Percentiles rank a stretch among this genome's conserved stretches.
These are phyloP conservation scores for Nomada lathburiana DNA, from an alignment of 2,888 invertebrate species.

Conservation along the genomic window DNA sequence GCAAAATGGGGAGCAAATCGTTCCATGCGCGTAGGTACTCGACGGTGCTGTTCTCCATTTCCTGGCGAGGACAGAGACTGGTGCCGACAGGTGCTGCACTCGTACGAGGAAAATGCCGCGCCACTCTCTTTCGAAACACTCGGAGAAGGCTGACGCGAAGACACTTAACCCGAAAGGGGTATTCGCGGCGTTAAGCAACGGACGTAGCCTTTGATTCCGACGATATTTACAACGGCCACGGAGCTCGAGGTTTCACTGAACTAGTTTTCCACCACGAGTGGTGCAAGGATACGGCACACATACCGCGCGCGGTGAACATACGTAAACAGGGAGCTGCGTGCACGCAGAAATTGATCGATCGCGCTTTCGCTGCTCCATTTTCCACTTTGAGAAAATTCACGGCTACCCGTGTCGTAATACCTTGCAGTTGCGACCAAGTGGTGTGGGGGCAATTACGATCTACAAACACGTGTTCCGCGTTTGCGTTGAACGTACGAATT, in stretches of 20 bases:
- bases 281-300: conserved; percentile 75
- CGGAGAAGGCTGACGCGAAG: conserved; percentile 42
- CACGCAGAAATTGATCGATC: neutral
- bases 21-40: no score
- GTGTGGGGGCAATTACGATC: neutral
- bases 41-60: neutral
- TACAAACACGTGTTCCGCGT: neutral
- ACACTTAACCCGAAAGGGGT: conserved; percentile 55
- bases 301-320: conserved; percentile 52
- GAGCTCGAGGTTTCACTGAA: conserved; percentile 71
- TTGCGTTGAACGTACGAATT: no score
- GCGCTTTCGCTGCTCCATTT: conserved; percentile 1
- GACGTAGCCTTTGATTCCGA: conserved; percentile 63
- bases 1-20: no score
- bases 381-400: neutral
- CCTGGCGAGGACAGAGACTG: neutral
- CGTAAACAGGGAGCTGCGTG: conserved; percentile 40
- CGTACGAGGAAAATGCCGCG: conserved; percentile 1
- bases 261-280: conserved; percentile 71
- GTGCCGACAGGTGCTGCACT: neutral
- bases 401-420: neutral
- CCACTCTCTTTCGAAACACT: conserved; percentile 35
- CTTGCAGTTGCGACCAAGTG: no score
- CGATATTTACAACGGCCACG: conserved; percentile 66
- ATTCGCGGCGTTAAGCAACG: conserved; percentile 55